phyloP scores from a whole-genome alignment of 2,888 invertebrate genomes.

The Hypselothyrea guttata region DNA sequence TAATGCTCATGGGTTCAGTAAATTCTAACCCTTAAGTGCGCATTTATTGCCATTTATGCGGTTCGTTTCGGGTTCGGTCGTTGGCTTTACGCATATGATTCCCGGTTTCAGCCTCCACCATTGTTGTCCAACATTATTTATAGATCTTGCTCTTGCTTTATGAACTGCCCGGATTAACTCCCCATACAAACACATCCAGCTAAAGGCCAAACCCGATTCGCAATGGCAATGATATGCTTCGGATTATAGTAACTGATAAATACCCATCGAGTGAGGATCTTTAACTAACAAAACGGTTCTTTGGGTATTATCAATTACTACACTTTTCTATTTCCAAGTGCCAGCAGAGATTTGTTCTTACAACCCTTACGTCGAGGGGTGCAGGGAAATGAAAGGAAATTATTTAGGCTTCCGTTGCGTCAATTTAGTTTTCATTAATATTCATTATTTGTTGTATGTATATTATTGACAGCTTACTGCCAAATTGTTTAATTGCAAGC shows the following conservation, averaged over 20 bases:
- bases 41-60: conserved; percentile 78
- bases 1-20: conserved; percentile 18
- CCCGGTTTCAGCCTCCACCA: conserved; percentile 19
- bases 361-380: no score
- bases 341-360: no score
- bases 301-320: no score
- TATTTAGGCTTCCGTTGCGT: no score
- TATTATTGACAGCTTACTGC: no score
- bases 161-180: conserved; percentile 48
- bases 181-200: not conserved
- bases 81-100: conserved; percentile 67
- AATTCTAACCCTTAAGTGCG: conserved; percentile 72
- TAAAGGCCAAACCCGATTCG: conserved; percentile 16
- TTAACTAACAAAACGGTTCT: conserved; percentile 1
- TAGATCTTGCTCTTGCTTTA: conserved; percentile 60
- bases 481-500: no score
- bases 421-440: no score
- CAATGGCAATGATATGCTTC: conserved; percentile 50
- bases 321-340: not conserved
- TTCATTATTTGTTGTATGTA: no score
- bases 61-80: conserved; percentile 57
- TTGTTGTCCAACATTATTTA: conserved; percentile 64
- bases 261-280: conserved; percentile 33
- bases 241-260: conserved; percentile 16
- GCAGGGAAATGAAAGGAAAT: no score